A percentile compares a stretch with the other conserved stretches of the same genome.
These are phyloP conservation scores for Parasteatoda lunata DNA, from an alignment of 2,888 invertebrate species.

Conservation along the genomic window DNA sequence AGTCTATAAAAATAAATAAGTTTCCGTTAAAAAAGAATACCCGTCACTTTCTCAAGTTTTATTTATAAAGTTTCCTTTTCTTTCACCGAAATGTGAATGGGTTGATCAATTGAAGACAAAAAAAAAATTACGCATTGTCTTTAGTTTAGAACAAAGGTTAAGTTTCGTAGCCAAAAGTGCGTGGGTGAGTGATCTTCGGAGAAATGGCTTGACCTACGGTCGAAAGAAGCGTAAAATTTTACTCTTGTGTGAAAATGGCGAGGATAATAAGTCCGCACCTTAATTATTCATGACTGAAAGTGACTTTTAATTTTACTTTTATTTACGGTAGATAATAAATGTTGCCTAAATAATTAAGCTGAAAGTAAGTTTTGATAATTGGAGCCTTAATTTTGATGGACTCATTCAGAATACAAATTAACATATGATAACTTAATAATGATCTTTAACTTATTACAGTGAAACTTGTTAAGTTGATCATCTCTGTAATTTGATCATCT, in stretches of 20 bases:
- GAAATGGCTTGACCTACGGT: constrained; percentile 33
- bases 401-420: no score
- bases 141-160: constrained; percentile 53
- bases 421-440: no score
- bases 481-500: no score
- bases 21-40: constrained; percentile 7
- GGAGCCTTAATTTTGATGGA: no score
- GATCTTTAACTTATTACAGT: no score
- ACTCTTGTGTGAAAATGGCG: not conserved
- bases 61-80: constrained; percentile 46
- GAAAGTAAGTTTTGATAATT: not conserved
- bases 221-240: constrained; percentile 29
- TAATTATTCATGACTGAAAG: not conserved
- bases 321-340: not conserved
- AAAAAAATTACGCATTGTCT: constrained; percentile 6
- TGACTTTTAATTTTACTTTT: not conserved
- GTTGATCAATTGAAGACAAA: not conserved
- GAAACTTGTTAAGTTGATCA: no score
- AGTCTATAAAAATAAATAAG: not conserved
- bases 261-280: not conserved
- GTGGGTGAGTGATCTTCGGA: constrained; percentile 29
- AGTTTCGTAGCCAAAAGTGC: constrained; percentile 26
- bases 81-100: constrained; percentile 26
- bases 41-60: constrained; percentile 10
- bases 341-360: not conserved